Conservation (phyloP, 1,140 invertebrate genomes). For the Macrotrachela quadricornifera region DNA sequence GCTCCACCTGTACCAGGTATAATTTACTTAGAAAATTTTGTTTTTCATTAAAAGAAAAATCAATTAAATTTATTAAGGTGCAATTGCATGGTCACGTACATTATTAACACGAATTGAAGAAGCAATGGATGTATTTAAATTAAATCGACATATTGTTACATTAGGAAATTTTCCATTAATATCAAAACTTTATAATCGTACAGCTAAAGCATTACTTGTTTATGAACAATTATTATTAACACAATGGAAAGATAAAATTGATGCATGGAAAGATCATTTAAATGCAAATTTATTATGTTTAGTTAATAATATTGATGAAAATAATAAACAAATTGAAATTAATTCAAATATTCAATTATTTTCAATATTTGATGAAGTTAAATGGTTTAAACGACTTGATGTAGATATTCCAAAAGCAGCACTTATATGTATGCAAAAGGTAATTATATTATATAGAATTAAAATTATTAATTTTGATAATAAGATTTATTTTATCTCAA, state of each 20-base stretch:
- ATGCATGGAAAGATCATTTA: slow-evolving; percentile 21
- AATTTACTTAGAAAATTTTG: too few relatives aligned
- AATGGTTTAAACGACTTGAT: slow-evolving; percentile 24
- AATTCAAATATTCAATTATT: background rate
- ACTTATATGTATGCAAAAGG: too few relatives aligned
- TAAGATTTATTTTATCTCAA: background rate
- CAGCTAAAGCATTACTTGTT: slow-evolving; percentile 23
- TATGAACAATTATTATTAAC: slow-evolving; percentile 28
- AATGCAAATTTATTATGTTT: slow-evolving; percentile 20
- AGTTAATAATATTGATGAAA: background rate
- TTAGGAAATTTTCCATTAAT: slow-evolving; percentile 21
- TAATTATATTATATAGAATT: too few relatives aligned
- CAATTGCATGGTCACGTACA: slow-evolving; percentile 26
- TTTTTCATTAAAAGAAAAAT: too few relatives aligned
- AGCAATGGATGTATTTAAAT: slow-evolving; percentile 18
- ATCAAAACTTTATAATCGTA: slow-evolving; percentile 22
- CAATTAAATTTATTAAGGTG: slow-evolving; percentile 10
- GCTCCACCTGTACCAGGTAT: slow-evolving; percentile 20
- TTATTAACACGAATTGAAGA: slow-evolving; percentile 24
- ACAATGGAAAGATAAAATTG: slow-evolving; percentile 24
- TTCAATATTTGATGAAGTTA: slow-evolving; percentile 20
- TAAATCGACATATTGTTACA: slow-evolving; percentile 12
- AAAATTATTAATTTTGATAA: background rate
- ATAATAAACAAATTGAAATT: background rate
- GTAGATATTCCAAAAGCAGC: slow-evolving; percentile 25